Percentiles rank a stretch among this genome's conserved stretches.
Evolutionary conservation across 2,888 invertebrate genomes (phyloP).

Genomic region (Meiosimyza decipiens): DNA sequence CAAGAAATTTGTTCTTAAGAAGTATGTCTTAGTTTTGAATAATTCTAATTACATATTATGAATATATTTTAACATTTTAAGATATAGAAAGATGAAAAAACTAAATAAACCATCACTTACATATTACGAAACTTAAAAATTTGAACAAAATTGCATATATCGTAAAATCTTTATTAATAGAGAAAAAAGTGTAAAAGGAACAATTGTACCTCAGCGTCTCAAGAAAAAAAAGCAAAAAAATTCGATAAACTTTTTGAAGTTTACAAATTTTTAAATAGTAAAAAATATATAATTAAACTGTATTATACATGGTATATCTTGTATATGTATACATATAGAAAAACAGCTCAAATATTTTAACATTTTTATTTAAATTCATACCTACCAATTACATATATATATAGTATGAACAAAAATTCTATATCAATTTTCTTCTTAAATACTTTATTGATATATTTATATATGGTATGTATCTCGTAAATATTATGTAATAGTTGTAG

Average conservation of each 20-base stretch:
- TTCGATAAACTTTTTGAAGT: conserved; percentile 34
- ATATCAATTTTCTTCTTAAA: conserved; percentile 19
- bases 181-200: conserved; percentile 53
- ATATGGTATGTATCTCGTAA: conserved; percentile 28
- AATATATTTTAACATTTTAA: no score
- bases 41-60: no score
- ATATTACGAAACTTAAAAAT: conserved; percentile 31
- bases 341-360: conserved; percentile 12
- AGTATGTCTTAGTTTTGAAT: no score
- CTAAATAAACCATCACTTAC: no score
- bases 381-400: conserved; percentile 23
- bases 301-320: no score
- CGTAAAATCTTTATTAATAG: conserved; percentile 12
- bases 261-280: conserved; percentile 24
- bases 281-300: not conserved
- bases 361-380: conserved; percentile 16
- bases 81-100: no score
- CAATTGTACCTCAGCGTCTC: conserved; percentile 63
- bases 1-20: no score
- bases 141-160: conserved; percentile 31
- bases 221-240: conserved; percentile 44
- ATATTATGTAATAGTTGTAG: conserved; percentile 33
- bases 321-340: conserved; percentile 4
- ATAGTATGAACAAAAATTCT: conserved; percentile 26
- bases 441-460: conserved; percentile 3